Conservation (phyloP, 2,113 vertebrate species). For the Plestiodon gilberti region DNA sequence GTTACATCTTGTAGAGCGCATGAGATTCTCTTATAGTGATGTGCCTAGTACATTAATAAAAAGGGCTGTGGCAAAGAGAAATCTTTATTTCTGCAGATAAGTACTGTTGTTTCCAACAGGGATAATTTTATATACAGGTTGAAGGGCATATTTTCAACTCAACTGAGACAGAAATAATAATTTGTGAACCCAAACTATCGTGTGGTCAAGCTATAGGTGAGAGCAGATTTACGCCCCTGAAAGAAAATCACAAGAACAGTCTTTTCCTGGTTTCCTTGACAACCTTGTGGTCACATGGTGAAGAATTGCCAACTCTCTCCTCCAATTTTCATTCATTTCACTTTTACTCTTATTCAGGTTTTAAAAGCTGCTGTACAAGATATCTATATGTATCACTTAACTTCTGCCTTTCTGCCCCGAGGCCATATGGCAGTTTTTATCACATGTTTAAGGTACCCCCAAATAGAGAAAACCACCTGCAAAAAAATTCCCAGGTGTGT, state of each 20-base stretch:
- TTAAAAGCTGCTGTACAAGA: constrained; percentile 46
- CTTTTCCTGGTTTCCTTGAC: constrained; percentile 61
- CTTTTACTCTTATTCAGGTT: constrained; percentile 34
- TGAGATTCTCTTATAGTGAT: background rate
- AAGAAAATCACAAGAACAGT: constrained; percentile 57
- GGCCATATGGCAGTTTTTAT: too few relatives aligned
- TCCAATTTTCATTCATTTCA: background rate
- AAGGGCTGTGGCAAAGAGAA: constrained; percentile 45
- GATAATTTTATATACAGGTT: constrained; percentile 62
- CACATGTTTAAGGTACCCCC: too few relatives aligned
- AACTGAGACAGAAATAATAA: constrained; percentile 71
- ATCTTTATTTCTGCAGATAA: constrained; percentile 51
- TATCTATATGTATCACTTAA: constrained; percentile 39
- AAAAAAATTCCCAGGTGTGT: too few relatives aligned
- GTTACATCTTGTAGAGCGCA: background rate
- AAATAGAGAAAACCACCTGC: too few relatives aligned
- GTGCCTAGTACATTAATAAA: constrained; percentile 12
- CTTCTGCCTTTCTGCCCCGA: constrained; percentile 39
- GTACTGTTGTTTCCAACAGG: constrained; percentile 52
- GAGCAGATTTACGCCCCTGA: constrained; percentile 77
- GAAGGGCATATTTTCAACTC: constrained; percentile 56
- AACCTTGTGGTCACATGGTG: constrained; percentile 37
- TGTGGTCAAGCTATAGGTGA: constrained; percentile 68
- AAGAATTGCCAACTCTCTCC: constrained; percentile 37
- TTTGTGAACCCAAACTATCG: constrained; percentile 58